Evolutionary conservation across 2,888 invertebrate species (phyloP).

Genomic region (Hymenopus coronatus): DNA sequence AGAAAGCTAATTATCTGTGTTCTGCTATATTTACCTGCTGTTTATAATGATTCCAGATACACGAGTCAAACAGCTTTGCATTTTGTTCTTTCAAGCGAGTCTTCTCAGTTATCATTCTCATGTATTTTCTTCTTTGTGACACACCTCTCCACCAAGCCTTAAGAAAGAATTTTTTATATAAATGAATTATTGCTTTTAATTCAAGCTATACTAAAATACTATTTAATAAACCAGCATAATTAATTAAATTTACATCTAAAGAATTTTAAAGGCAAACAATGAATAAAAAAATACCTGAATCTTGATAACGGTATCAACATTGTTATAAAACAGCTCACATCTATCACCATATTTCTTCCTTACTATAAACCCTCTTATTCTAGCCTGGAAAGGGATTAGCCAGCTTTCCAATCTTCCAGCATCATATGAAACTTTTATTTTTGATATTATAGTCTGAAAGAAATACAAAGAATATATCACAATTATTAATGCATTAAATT

Average conservation of each 20-base stretch:
- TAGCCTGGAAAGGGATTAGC: constrained; percentile 59
- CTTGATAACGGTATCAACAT: constrained; percentile 45
- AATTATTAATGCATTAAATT: too few relatives aligned
- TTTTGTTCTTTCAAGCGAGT: not conserved
- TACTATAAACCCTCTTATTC: constrained; percentile 57
- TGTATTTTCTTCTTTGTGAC: constrained; percentile 49
- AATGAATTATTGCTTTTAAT: not conserved
- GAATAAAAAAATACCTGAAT: constrained; percentile 43
- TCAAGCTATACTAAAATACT: not conserved
- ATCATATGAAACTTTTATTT: not conserved
- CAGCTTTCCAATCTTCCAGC: constrained; percentile 45
- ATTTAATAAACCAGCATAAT: not conserved
- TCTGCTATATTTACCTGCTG: not conserved
- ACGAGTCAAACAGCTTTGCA: not conserved
- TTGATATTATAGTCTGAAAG: not conserved
- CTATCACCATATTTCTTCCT: constrained; percentile 51
- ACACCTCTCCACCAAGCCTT: constrained; percentile 64
- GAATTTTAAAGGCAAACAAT: not conserved
- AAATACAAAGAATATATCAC: not conserved
- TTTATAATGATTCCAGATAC: not conserved
- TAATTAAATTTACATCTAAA: not conserved
- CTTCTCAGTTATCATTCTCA: not conserved
- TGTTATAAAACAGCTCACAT: constrained; percentile 48
- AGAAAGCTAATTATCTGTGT: not conserved
- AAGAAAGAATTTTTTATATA: constrained; percentile 44